phyloP scores from a whole-genome alignment of 2,797 vertebrate genomes.

The Enteromius trimaculatus region DNA sequence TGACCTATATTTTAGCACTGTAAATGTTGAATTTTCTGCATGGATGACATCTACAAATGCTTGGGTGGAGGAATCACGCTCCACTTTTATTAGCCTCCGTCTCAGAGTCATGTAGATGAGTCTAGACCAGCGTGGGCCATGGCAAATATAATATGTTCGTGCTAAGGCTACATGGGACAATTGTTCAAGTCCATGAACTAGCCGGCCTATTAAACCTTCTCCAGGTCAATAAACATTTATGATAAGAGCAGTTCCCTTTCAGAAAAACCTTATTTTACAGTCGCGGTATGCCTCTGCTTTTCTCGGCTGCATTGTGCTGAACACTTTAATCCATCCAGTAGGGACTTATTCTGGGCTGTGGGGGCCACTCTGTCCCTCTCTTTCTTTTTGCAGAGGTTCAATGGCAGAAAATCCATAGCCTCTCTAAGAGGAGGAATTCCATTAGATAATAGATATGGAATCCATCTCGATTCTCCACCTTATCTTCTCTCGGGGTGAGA shows the following conservation, averaged over 20 bases:
- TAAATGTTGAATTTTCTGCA: conserved; percentile 40
- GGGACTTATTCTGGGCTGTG: conserved; percentile 71
- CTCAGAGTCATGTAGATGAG: not conserved
- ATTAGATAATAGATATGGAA: conserved; percentile 92
- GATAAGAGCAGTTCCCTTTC: conserved; percentile 72
- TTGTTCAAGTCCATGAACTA: conserved; percentile 46
- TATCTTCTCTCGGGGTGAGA: conserved; percentile 82
- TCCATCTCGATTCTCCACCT: conserved; percentile 87
- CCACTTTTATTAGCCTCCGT: not conserved
- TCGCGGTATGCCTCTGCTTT: conserved; percentile 68
- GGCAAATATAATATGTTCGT: conserved; percentile 37
- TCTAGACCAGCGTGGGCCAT: not conserved
- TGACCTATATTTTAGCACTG: conserved; percentile 35
- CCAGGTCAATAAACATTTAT: conserved; percentile 80
- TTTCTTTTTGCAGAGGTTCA: conserved; percentile 72
- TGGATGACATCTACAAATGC: conserved; percentile 29
- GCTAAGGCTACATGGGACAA: conserved; percentile 30
- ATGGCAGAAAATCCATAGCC: conserved; percentile 88
- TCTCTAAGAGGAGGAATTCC: conserved; percentile 87
- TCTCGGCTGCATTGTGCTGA: conserved; percentile 73
- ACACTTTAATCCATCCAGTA: conserved; percentile 78
- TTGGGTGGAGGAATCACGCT: conserved; percentile 11
- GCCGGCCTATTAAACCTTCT: conserved; percentile 67
- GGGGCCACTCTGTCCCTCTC: conserved; percentile 63
- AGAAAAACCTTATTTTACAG: conserved; percentile 57